Conservation (phyloP, 2,888 invertebrate species). For the Drosophila buzzatii region DNA sequence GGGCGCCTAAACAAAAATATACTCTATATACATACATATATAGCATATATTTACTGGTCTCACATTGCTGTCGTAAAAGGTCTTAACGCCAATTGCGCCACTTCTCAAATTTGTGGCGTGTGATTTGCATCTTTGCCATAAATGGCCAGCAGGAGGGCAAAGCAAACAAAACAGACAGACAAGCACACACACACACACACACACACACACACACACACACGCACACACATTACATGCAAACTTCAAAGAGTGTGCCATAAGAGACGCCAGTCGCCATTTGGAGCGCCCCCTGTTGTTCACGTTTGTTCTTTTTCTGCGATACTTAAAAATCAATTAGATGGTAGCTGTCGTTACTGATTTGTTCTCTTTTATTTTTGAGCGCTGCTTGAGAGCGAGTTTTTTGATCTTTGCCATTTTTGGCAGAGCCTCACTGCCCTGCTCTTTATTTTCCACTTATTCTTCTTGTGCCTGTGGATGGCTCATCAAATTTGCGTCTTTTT, state of each 20-base stretch:
- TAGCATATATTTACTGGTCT: constrained; percentile 20
- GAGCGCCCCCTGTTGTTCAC: constrained; percentile 44
- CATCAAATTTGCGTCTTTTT: constrained; percentile 65
- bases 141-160: constrained; percentile 35
- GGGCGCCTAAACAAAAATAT: background rate
- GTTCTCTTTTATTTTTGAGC: constrained; percentile 13
- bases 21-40: background rate
- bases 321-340: constrained; percentile 65
- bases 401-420: background rate
- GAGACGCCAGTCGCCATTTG: constrained; percentile 27
- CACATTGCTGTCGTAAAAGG: constrained; percentile 52
- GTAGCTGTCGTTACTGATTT: constrained; percentile 49
- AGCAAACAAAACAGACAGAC: constrained; percentile 6
- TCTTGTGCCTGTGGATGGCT: constrained; percentile 36
- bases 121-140: constrained; percentile 69
- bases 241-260: constrained; percentile 37
- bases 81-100: constrained; percentile 70
- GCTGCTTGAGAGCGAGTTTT: constrained; percentile 14
- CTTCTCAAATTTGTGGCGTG: constrained; percentile 50
- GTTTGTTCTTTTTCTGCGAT: constrained; percentile 39
- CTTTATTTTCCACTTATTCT: constrained; percentile 23
- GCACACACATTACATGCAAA: too few relatives aligned
- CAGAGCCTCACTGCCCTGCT: background rate
- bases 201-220: constrained; percentile 7
- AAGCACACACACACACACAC: background rate